These are phyloP conservation scores for Brachyistius frenatus DNA, from an alignment of 2,113 vertebrate species.

Conservation along the genomic window DNA sequence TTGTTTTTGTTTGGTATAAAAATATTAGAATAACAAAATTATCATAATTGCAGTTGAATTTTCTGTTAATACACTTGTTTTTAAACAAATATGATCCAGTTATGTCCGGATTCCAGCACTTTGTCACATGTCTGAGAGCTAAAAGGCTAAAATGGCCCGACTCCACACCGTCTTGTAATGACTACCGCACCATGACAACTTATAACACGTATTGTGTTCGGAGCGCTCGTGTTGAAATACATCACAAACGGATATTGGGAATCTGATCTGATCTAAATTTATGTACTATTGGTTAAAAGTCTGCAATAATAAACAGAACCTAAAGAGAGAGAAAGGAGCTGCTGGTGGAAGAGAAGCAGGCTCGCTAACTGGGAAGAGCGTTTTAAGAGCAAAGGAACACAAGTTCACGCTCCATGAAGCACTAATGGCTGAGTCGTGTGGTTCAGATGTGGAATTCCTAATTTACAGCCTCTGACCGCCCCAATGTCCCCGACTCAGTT, in stretches of 20 bases:
- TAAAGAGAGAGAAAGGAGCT: background rate
- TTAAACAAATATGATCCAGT: too few relatives aligned
- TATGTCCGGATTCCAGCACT: background rate
- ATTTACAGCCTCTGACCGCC: slow-evolving; percentile 70
- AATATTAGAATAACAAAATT: too few relatives aligned
- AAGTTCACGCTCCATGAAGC: slow-evolving; percentile 70
- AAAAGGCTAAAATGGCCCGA: slow-evolving; percentile 17
- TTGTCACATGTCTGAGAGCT: background rate
- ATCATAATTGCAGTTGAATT: too few relatives aligned
- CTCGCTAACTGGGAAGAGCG: slow-evolving; percentile 12
- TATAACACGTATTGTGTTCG: slow-evolving; percentile 29
- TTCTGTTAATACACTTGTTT: too few relatives aligned
- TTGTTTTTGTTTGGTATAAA: too few relatives aligned
- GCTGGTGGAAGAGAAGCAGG: slow-evolving; percentile 1
- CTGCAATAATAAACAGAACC: background rate
- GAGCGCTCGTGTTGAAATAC: background rate
- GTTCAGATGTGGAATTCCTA: slow-evolving; percentile 70
- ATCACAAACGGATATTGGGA: background rate
- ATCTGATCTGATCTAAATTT: slow-evolving; percentile 26
- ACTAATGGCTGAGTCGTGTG: slow-evolving; percentile 69
- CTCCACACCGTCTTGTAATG: slow-evolving; percentile 11
- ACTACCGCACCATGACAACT: slow-evolving; percentile 20
- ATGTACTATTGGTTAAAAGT: background rate
- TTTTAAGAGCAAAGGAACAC: slow-evolving; percentile 60
- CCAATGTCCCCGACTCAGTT: slow-evolving; percentile 59